Evolutionary conservation across 2,888 invertebrate genomes (phyloP), one percentile per base, ranked within the genome.

Genomic region (Drosophila kambysellisi): DNA sequence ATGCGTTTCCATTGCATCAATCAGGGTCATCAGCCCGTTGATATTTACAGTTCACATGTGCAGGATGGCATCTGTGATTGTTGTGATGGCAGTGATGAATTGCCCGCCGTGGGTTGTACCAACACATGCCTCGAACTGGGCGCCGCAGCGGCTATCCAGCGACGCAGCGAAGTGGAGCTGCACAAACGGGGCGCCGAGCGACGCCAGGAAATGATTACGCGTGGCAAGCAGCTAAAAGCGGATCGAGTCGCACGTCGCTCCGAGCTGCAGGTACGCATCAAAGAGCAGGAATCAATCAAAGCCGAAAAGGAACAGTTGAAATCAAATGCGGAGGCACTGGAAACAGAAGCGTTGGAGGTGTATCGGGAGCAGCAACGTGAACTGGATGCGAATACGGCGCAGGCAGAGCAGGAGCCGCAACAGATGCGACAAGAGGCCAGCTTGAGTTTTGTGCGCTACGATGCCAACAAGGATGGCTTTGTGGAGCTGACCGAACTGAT

Each of bases 61-160:
- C 98, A 99, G 92, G 99, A 99, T 93, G 97, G 98, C 32, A 95
- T 99, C 63, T 99, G 99, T 93, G 99, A 98, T 92, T 98, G 98
- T 89, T 98, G 98, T 93, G 98, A 98, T 93, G 97, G 96, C 9
- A 96, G 96, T 74, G 98, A 98, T 92, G 98, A 98, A 91, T 97
- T 98, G 89, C 93, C 94, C 0, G 41, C 30, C 3, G 93, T 93
- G 8, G 94, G 94, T 29, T 99, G 98, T 91, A 79, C 94, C 1
- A 97, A 98, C 92, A 96, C 95, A 67, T 99, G 99, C 91, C 94
- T 95, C 69, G 97, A 97, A 90, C 93, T 98, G 62, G 97, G 97
- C 0, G 94, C 94, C 79, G 96, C 96, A 80, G 97, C 97, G 0
- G 94, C 96, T 76, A 95, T 96, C 57, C 95, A 96, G 82, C 96